Base-by-base conservation (phyloP, 2,797 vertebrate genomes). In the Petrocephalus schoutedeni region DNA sequence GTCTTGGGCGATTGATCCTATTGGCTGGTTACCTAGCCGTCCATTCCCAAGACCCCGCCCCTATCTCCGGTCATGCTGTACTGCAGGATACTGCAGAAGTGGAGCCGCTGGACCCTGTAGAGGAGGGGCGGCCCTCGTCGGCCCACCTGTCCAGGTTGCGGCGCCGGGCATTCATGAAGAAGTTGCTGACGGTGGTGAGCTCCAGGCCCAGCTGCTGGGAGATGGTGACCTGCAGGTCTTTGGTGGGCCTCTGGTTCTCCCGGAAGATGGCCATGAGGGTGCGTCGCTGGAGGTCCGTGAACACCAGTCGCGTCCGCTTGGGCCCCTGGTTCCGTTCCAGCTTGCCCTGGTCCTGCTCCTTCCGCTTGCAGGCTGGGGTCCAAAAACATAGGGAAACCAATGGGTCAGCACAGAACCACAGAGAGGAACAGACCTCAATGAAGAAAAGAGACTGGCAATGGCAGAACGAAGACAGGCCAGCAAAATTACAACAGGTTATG, bases 101-200 rank as follows among this genome's bases (percentile, higher is more conserved):
- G 87, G 95, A 94, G 8, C 93, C 93, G 88, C 95, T 95, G 92
- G 95, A 95, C 88, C 96, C 96, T 0, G 96, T 96, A 92, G 96
- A 96, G 91, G 96, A 96, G 7, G 96, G 95, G 7, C 96, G 95
- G 61, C 96, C 96, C 92, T 97, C 97, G 6, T 97, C 96, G 2
- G 92, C 94, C 97, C 97, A 97, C 91, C 96, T 96, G 95, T 96
- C 97, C 94, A 96, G 32, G 91, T 97, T 97, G 91, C 97, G 95
- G 87, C 97, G 95, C 86, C 97, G 96, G 82, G 97, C 96, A 5
- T 97, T 97, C 96, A 97, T 97, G 94, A 97, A 97, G 95, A 97
- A 97, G 93, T 97, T 97, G 95, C 96, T 96, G 89, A 97, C 96
- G 0, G 97, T 97, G 91, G 96, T 96, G 2, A 96, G 95, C 95